Base-by-base conservation (phyloP, 1,140 invertebrate genomes). In the Megalonaias nervosa region DNA sequence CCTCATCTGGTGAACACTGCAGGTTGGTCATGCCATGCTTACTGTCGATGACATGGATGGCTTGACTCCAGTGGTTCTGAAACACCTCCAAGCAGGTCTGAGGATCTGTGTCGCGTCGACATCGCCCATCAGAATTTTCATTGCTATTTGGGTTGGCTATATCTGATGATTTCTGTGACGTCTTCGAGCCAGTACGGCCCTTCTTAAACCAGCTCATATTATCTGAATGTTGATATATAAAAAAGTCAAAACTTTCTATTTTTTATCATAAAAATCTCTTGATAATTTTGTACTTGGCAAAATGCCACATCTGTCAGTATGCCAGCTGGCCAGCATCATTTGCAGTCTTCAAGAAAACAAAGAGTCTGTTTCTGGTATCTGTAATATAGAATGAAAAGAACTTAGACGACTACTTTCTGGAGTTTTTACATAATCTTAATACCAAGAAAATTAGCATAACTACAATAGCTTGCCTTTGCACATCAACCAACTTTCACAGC, bases 21-120 rank as follows among this genome's bases (percentile, higher is more conserved):
- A 82, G 75, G 14, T 67, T 74, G 57, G 75, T 67, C n/a, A 75
- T 77, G 56, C 59, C 72, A 59, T 70, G 66, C 86, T 90, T 87
- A 94, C 93, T 90, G 93, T 73, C 77, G 16, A 90, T 97, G 71
- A 98, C 96, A 82, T 95, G 95, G 82, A 94, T 91, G 15, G 95
- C 95, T 88, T 98, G 96, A 87, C 97, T 95, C 97, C 97, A 99
- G 89, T 98, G 97, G 90, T 96, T 96, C 84, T 95, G 94, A 91
- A 99, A 99, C 84, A 97, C 97, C 86, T 96, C 96, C 86, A 96
- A 96, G 88, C 89, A 88, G 26, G 87, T 88, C 38, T 89, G 83
- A 56, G 88, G 85, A 66, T 89, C 87, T 64, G 86, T 88, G 74
- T 86, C 82, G 64, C 82, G 59, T n/a, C 80, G 81, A 26, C 81